phyloP scores from a whole-genome alignment of 2,888 invertebrate genomes.

The Idaea aversata region DNA sequence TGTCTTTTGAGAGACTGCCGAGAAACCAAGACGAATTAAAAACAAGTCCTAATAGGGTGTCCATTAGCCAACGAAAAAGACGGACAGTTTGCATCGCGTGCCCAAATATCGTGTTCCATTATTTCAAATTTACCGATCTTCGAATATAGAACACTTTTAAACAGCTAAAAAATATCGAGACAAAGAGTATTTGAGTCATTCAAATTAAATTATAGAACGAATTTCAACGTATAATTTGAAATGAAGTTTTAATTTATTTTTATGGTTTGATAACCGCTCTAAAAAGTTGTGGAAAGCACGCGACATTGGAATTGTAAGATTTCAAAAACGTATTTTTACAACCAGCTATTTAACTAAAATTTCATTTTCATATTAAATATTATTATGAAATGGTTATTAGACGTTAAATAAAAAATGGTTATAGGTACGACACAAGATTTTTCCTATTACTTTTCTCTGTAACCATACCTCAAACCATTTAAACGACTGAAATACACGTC shows the following conservation, averaged over 20 bases:
- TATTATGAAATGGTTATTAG: neutral
- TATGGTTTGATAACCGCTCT: constrained; percentile 18
- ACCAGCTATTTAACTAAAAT: neutral
- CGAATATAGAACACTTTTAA: neutral
- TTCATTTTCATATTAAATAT: neutral
- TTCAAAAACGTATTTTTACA: neutral
- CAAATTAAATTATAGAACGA: constrained; percentile 11
- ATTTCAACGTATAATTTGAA: constrained; percentile 9
- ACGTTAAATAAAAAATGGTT: too few relatives aligned
- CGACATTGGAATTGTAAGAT: constrained; percentile 12
- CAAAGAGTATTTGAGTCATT: constrained; percentile 12
- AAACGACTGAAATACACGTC: too few relatives aligned
- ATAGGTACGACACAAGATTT: too few relatives aligned
- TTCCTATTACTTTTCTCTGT: too few relatives aligned
- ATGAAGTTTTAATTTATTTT: constrained; percentile 19
- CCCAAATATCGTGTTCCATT: neutral
- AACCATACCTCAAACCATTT: too few relatives aligned
- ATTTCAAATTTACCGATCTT: neutral
- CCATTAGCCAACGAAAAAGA: constrained; percentile 18
- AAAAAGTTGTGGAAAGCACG: constrained; percentile 18
- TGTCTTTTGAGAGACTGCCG: constrained; percentile 26
- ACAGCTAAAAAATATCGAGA: constrained; percentile 10
- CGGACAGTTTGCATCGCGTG: constrained; percentile 2
- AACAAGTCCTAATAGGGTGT: constrained; percentile 47
- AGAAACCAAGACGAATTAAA: constrained; percentile 60